Evolutionary conservation across 2,888 invertebrate genomes (phyloP).

Genomic region (Nycteola revayana): DNA sequence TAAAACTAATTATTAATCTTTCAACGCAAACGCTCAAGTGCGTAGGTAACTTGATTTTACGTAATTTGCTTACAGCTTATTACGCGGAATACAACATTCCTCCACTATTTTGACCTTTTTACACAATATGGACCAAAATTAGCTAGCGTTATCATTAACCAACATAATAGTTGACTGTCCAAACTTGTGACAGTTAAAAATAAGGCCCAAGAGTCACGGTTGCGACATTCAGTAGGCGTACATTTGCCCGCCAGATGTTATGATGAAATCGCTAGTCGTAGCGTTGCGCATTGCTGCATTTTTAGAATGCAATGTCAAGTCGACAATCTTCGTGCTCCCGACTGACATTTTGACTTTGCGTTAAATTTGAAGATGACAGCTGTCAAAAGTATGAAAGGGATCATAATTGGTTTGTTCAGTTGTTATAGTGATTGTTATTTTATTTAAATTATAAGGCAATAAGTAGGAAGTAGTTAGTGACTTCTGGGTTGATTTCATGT

Average conservation of each 20-base stretch:
- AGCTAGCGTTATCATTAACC: constrained; percentile 31
- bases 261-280: constrained; percentile 43
- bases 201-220: constrained; percentile 24
- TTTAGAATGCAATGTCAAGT: constrained; percentile 31
- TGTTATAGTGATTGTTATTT: constrained; percentile 2
- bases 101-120: constrained; percentile 4
- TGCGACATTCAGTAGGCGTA: constrained; percentile 41
- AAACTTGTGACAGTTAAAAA: constrained; percentile 37
- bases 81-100: too few species aligned
- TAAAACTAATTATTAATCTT: too few species aligned
- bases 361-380: constrained; percentile 27
- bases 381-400: constrained; percentile 27
- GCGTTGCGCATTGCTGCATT: constrained; percentile 29
- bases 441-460: too few species aligned
- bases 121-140: constrained; percentile 21
- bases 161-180: constrained; percentile 25
- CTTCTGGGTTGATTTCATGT: too few species aligned
- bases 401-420: constrained; percentile 15
- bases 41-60: too few species aligned
- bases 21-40: too few species aligned
- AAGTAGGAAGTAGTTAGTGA: too few species aligned
- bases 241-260: constrained; percentile 50
- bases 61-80: too few species aligned
- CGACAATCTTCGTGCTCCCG: constrained; percentile 6
- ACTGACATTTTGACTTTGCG: constrained; percentile 16